phyloP scores from a whole-genome alignment of 2,888 invertebrate genomes.

The Doris montereyensis region DNA sequence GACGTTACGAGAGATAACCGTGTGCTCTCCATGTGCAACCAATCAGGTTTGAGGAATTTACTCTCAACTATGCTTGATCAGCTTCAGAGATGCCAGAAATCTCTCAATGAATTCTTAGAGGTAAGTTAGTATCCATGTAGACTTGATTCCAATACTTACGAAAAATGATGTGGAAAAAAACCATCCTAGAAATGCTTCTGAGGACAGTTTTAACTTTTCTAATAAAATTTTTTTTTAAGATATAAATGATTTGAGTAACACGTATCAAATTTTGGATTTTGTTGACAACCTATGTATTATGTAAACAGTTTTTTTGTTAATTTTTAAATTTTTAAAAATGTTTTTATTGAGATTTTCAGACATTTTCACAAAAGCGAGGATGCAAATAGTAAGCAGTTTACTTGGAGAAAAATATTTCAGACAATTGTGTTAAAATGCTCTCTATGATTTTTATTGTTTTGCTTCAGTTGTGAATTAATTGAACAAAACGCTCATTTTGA shows the following conservation, averaged over 20 bases:
- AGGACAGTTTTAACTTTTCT: not conserved
- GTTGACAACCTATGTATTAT: too few relatives aligned
- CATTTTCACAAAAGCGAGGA: too few relatives aligned
- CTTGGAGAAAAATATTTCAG: too few relatives aligned
- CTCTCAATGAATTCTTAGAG: slow-evolving; percentile 93
- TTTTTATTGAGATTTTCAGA: too few relatives aligned
- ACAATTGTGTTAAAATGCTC: too few relatives aligned
- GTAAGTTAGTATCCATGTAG: slow-evolving; percentile 76
- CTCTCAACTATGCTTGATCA: slow-evolving; percentile 89
- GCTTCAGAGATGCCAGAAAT: slow-evolving; percentile 91
- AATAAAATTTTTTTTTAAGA: not conserved
- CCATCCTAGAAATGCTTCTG: not conserved
- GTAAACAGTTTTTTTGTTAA: too few relatives aligned
- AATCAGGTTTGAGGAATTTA: slow-evolving; percentile 81
- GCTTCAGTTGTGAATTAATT: not conserved
- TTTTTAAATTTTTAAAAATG: too few relatives aligned
- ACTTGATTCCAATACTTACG: not conserved
- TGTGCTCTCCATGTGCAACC: slow-evolving; percentile 82
- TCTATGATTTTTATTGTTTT: too few relatives aligned
- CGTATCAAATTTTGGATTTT: too few relatives aligned
- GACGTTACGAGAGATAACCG: slow-evolving; percentile 85
- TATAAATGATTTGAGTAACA: too few relatives aligned
- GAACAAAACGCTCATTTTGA: not conserved
- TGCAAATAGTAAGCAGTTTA: too few relatives aligned
- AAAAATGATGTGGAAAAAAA: not conserved